Percentiles rank a stretch among this genome's conserved stretches.
phyloP scores from a whole-genome alignment of 2,888 invertebrate genomes.

The Zhuqinia jingwanae region DNA sequence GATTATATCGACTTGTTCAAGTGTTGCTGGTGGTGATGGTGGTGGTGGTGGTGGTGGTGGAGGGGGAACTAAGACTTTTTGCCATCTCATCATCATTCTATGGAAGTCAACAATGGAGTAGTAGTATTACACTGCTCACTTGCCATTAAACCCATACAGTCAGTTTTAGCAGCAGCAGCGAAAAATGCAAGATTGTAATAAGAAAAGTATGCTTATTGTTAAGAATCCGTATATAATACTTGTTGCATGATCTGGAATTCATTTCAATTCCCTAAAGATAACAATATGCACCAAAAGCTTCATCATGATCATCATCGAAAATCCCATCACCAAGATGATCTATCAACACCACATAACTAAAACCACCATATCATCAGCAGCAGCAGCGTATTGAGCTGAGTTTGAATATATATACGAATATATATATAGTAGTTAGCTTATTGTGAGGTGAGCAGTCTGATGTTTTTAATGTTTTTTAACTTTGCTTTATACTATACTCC shows the following conservation, averaged over 20 bases:
- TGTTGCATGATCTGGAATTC: slow-evolving; percentile 70
- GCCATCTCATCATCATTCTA: slow-evolving; percentile 70
- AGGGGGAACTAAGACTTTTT: slow-evolving; percentile 57
- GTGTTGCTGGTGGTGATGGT: no score
- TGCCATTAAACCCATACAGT: slow-evolving; percentile 31
- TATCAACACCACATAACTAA: background rate
- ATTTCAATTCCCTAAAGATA: slow-evolving; percentile 56
- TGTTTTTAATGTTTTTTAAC: background rate
- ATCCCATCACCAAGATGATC: no score
- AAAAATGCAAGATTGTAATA: slow-evolving; percentile 33
- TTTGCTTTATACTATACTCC: slow-evolving; percentile 13
- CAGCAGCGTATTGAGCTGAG: slow-evolving; percentile 3
- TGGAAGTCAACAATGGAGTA: slow-evolving; percentile 67
- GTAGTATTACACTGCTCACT: slow-evolving; percentile 49
- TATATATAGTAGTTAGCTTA: background rate
- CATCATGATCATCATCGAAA: no score
- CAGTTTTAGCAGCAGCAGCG: slow-evolving; percentile 53
- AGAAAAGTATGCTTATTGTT: slow-evolving; percentile 50
- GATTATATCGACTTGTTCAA: slow-evolving; percentile 63
- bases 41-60: no score
- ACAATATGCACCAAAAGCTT: background rate
- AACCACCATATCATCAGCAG: slow-evolving; percentile 16
- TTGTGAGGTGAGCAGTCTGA: slow-evolving; percentile 9
- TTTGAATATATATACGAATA: background rate
- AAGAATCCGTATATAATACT: slow-evolving; percentile 59